These are phyloP conservation scores for Andinoacara biseriatus DNA, from an alignment of 2,113 vertebrate genomes.

Conservation along the genomic window DNA sequence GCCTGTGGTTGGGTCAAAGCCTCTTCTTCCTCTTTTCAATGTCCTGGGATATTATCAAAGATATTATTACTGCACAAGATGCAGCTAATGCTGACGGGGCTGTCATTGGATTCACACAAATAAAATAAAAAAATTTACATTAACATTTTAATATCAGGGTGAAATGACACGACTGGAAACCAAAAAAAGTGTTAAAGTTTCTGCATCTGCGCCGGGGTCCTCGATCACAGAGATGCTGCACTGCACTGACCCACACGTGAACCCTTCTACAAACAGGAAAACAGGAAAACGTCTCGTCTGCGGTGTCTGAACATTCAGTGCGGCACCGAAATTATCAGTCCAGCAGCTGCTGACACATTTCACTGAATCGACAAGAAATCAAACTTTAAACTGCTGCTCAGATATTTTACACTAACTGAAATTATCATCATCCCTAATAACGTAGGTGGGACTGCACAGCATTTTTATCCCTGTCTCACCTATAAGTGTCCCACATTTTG, in stretches of 20 bases:
- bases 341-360: not conserved
- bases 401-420: not conserved
- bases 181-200: too few relatives aligned
- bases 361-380: not conserved
- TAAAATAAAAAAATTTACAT: too few relatives aligned
- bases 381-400: not conserved
- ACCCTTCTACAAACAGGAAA: not conserved
- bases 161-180: too few relatives aligned
- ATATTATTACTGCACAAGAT: too few relatives aligned
- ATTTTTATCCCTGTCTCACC: not conserved
- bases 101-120: too few relatives aligned
- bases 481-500: not conserved
- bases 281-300: not conserved
- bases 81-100: too few relatives aligned
- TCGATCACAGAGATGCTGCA: not conserved
- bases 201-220: too few relatives aligned
- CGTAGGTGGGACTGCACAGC: rapidly evolving
- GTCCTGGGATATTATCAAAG: too few relatives aligned
- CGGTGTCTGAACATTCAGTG: not conserved
- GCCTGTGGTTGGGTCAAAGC: too few relatives aligned
- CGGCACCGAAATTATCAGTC: not conserved
- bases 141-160: too few relatives aligned
- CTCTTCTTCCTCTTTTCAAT: too few relatives aligned
- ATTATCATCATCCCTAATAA: not conserved
- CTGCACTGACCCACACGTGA: not conserved